phyloP scores from a whole-genome alignment of 2,797 vertebrate genomes.

The Tokudaia muenninki region DNA sequence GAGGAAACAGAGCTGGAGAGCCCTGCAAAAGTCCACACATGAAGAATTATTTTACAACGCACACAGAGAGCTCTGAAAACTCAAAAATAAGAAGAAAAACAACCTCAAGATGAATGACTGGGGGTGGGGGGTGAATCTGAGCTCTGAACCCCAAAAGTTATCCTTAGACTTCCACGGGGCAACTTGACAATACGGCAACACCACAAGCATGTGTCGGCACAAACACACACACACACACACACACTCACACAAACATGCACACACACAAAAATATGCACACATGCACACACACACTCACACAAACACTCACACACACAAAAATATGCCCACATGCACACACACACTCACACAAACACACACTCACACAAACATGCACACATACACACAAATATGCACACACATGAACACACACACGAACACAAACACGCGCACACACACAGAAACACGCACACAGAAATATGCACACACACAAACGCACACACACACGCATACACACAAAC shows the following conservation, averaged over 20 bases:
- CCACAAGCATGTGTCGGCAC: neutral
- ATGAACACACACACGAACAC: no score
- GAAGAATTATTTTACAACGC: neutral
- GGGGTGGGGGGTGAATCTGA: neutral
- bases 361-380: neutral
- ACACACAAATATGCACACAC: neutral
- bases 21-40: neutral
- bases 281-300: no score
- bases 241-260: neutral
- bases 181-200: neutral
- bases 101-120: neutral
- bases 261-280: neutral
- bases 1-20: no score
- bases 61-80: neutral
- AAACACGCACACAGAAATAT: no score
- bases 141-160: neutral
- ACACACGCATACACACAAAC: no score
- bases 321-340: neutral
- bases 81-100: neutral
- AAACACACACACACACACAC: neutral
- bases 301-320: no score
- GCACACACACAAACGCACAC: no score
- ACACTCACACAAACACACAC: neutral
- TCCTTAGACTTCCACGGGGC: neutral
- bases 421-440: no score